Conservation (phyloP, 2,113 vertebrate species). For the Carlito syrichta region DNA sequence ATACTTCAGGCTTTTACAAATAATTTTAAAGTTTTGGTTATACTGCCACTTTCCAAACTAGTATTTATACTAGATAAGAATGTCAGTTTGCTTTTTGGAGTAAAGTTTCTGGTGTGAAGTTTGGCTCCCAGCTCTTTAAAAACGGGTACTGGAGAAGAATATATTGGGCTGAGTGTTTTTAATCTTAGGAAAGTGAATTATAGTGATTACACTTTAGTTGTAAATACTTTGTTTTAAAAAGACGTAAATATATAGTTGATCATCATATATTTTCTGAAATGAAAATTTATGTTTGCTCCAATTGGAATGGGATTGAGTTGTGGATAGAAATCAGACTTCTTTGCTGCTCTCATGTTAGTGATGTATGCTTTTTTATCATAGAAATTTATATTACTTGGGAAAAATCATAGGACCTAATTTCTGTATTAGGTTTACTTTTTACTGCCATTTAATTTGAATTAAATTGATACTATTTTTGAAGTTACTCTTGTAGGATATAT, state of each 20-base stretch:
- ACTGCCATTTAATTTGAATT: background rate
- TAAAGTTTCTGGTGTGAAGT: background rate
- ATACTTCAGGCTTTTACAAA: background rate
- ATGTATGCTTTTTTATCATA: background rate
- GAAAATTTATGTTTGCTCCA: background rate
- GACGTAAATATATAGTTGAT: background rate
- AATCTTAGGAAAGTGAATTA: background rate
- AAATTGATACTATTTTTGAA: background rate
- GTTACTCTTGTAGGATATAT: background rate
- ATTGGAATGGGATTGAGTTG: background rate
- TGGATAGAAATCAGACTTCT: background rate
- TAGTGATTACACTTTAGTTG: background rate
- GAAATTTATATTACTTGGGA: background rate
- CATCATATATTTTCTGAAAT: conserved; percentile 10
- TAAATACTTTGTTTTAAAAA: background rate
- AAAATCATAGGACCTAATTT: background rate
- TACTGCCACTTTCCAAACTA: background rate
- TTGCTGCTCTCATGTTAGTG: background rate
- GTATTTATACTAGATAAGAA: background rate
- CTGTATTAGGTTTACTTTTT: conserved; percentile 16
- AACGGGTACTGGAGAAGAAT: background rate
- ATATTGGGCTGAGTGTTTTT: background rate
- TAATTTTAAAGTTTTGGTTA: background rate
- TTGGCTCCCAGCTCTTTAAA: background rate
- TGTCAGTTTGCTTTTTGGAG: background rate